phyloP scores from a whole-genome alignment of 2,888 invertebrate genomes.

The Molanna angustata region DNA sequence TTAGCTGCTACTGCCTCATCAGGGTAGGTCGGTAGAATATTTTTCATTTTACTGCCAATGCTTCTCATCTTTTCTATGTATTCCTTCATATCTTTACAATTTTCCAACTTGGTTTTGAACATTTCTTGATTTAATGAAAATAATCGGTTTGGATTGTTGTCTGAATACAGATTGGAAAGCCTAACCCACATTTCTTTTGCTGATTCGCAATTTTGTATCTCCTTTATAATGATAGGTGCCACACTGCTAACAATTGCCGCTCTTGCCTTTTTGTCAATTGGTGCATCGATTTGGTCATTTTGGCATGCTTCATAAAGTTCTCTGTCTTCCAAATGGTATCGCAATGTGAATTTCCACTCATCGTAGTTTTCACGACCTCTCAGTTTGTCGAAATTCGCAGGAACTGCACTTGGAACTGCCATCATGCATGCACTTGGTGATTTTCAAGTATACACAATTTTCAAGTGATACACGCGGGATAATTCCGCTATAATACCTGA shows the following conservation, averaged over 20 bases:
- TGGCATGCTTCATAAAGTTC: background rate
- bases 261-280: background rate
- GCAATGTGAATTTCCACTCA: constrained; percentile 1
- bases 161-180: background rate
- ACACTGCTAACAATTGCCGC: constrained; percentile 1
- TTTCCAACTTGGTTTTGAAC: constrained; percentile 1
- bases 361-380: background rate
- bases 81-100: background rate
- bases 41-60: background rate
- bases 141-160: background rate
- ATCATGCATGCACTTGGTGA: background rate
- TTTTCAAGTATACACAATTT: too few relatives aligned
- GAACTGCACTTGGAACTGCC: constrained; percentile 1
- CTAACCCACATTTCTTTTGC: constrained; percentile 4
- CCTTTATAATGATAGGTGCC: background rate
- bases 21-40: background rate
- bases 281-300: background rate
- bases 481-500: too few relatives aligned
- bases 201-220: background rate
- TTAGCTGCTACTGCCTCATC: constrained; percentile 3
- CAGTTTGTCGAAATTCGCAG: background rate
- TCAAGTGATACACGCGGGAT: too few relatives aligned
- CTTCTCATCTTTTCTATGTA: constrained; percentile 5
- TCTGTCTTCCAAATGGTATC: background rate
- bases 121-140: background rate